Evolutionary conservation across 2,113 vertebrate genomes (phyloP), one percentile per base, ranked within the genome.

Genomic region (Albula glossodonta): DNA sequence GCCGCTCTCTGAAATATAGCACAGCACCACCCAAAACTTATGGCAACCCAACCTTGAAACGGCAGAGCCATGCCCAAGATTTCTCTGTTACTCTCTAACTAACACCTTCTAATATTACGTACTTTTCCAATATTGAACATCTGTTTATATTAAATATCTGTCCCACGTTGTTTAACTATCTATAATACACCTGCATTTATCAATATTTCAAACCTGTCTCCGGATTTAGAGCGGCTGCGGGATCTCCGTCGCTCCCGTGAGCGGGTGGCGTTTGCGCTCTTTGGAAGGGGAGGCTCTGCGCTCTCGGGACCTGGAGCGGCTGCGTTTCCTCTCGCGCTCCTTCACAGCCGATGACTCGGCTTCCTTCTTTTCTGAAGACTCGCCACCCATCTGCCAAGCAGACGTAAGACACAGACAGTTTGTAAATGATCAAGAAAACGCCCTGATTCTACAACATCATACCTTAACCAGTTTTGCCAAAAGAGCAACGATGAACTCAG

Each of bases 301-400:
- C 41, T 98, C 97, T 87, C 97, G 89, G 3, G 98, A 98, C 0
- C 95, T 94, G 22, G 96, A 96, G 0, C 96, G 96, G 48, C 97
- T 98, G 11, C 97, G 96, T 85, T 96, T 99, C 84, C 96, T 94
- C 82, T 98, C 97, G 81, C 93, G 83, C 84, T 99, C 97, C 91
- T 98, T 99, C 74, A 88, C 89, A 3, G 93, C 96, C 0, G 96
- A 97, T 0, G 84, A 82, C 7, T 99, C 97, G 22, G 94, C 92
- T 15, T 99, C 97, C 86, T 97, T 98, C 91, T 97, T 98, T 77
- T 99, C 98, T 2, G 93, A 66, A 12, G 96, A 88, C 86, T 98
- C 98, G 22, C 97, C 97, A 49, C 96, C 98, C 98, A 99, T 99
- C 98, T 99, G 87, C 0, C 17, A 2, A 22, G 15, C 0, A 50